A percentile compares a stretch with the other conserved stretches of the same genome.
phyloP scores from a whole-genome alignment of 2,797 vertebrate species.

The Catharus ustulatus region DNA sequence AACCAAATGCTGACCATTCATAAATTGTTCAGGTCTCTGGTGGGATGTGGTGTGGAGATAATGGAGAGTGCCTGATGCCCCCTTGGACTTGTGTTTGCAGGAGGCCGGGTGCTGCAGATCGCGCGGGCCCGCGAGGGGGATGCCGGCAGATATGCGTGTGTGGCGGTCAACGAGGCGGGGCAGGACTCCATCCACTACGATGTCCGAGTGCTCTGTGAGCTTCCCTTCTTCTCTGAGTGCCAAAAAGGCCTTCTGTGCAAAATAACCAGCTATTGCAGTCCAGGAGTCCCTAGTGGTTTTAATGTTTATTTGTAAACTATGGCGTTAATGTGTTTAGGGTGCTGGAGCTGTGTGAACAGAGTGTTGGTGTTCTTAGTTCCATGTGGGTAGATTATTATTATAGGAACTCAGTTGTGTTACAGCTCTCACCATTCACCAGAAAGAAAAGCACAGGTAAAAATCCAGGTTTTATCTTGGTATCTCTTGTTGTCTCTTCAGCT shows the following conservation, averaged over 20 bases:
- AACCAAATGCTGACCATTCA: constrained; percentile 1
- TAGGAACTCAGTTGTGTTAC: not conserved
- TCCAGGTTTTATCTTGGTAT: not conserved
- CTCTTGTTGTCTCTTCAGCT: not conserved
- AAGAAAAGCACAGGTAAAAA: not conserved
- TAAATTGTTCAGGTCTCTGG: not conserved
- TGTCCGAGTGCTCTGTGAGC: constrained; percentile 88
- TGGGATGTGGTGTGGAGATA: not conserved
- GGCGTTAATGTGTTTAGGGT: not conserved
- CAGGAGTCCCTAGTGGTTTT: not conserved
- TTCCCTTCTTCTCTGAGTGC: not conserved
- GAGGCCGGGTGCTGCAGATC: constrained; percentile 91
- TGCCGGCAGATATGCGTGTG: constrained; percentile 88
- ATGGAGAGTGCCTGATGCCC: not conserved
- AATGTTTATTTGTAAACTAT: not conserved
- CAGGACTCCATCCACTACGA: constrained; percentile 94
- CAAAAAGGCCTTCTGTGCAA: not conserved
- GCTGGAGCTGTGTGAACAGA: not conserved
- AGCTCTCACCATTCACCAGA: not conserved
- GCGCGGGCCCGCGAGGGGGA: constrained; percentile 84
- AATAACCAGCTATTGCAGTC: not conserved
- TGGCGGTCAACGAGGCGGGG: constrained; percentile 94
- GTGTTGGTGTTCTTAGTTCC: not conserved
- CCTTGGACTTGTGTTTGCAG: constrained; percentile 66
- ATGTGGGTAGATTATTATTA: not conserved